Evolutionary conservation across 2,113 vertebrate genomes (phyloP).

Genomic region (Bubalus kerabau): DNA sequence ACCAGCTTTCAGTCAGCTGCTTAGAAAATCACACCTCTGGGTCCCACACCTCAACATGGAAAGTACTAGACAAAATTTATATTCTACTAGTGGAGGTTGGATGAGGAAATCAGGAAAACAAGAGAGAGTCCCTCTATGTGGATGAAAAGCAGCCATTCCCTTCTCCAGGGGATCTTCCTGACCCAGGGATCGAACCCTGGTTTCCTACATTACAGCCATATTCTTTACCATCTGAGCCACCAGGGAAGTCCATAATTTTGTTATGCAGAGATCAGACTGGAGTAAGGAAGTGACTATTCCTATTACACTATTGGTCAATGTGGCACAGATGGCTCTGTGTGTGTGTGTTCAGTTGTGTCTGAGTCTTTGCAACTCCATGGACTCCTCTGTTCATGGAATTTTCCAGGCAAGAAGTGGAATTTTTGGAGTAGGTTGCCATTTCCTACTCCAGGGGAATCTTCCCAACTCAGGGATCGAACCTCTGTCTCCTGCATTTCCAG

Average conservation of each 20-base stretch:
- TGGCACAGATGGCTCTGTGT: neutral
- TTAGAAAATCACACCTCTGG: neutral
- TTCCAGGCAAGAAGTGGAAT: neutral
- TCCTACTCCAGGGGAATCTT: neutral
- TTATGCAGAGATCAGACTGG: neutral
- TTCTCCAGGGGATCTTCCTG: neutral
- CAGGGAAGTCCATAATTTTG: neutral
- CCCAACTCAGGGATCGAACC: neutral
- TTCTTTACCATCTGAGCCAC: neutral
- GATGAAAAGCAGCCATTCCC: neutral
- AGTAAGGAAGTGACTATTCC: neutral
- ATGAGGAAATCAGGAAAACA: neutral
- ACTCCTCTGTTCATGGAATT: neutral
- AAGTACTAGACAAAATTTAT: slow-evolving; percentile 1
- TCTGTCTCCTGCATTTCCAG: neutral
- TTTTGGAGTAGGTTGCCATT: neutral
- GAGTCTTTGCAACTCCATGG: neutral
- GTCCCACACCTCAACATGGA: neutral
- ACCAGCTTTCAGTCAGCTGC: neutral
- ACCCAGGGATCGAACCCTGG: neutral
- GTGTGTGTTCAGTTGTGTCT: neutral
- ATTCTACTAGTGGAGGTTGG: neutral
- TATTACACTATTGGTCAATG: neutral
- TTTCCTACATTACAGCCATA: neutral
- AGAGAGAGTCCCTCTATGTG: no score